Base-by-base conservation (phyloP, 2,888 invertebrate species). In the Andrena chrysosceles region DNA sequence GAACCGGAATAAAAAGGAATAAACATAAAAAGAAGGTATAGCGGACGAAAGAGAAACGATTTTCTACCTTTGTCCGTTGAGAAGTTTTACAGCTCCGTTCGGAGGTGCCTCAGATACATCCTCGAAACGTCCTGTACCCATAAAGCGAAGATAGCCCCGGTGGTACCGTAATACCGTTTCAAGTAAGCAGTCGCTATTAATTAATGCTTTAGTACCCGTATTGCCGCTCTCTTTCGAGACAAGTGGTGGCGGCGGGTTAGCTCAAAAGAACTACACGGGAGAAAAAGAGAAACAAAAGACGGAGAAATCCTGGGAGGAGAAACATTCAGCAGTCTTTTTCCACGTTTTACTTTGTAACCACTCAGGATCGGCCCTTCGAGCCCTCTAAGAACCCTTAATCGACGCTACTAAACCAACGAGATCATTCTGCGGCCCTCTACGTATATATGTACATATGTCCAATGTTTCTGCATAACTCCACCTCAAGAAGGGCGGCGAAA, bases 151-250 rank as follows among this genome's bases (percentile, higher is more conserved):
- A 86, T 87, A 84, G 74, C 84, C 81, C 79, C 76, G 69, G 76
- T 81, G 62, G 76, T 79, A 81, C 74, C 77, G 77, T 86, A 87
- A 87, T 89, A 85, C 89, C 89, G 87, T 87, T 90, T 86, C 82
- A 62, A 89, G 87, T 87, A 85, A 90, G 88, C 89, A 90, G 88
- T 90, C 86, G 91, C 91, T 91, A 92, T 93, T 93, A 93, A 93
- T 93, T 93, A 93, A 91, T 90, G 91, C 91, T 91, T 92, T 90
- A 91, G 92, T 91, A 91, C 90, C 86, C 87, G 90, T 86, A 87
- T 87, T 87, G 89, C 87, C 86, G 82, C 54, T 86, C 72, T 83
- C 59, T 74, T 78, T 83, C 83, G 78, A 71, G 72, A 31, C 74
- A 63, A 71, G 76, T 52, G 31, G 35, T 49, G 54, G 60, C 60